Evolutionary conservation across 2,888 invertebrate genomes (phyloP), one percentile per base, ranked within the genome.

Genomic region (Aplocera efformata): DNA sequence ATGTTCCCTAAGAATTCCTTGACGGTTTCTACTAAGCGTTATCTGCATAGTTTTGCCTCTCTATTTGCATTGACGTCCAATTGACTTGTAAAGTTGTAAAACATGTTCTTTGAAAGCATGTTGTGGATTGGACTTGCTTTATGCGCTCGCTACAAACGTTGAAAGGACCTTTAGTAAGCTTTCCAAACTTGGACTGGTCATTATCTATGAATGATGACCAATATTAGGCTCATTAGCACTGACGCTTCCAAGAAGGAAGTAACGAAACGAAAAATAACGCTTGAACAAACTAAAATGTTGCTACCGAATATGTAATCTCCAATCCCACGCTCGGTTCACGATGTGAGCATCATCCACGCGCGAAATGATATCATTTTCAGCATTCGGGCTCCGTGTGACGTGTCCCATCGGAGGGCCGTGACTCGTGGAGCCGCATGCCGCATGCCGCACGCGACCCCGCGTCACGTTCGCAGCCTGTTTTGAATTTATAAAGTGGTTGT

Each of bases 381-480:
- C 39, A 39, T 40, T 41, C 33, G 20, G 24, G 22, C 35, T 10
- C 21, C 25, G 29, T 25, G n/a, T 63, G 59, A 59, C 59, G 56
- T 60, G 70, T 59, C 67, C 68, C 60, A 67, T 67, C 44, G 61
- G 42, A 41, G 48, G 51, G 56, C 50, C 51, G 52, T 45, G 39
- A 31, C 31, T 42, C 30, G 27, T 37, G 39, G 30, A 20, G 4
- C 4, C 6, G n/a, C n/a, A n/a, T n/a, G n/a, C n/a, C n/a, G n/a
- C n/a, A n/a, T n/a, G n/a, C 7, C 7, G 7, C 37, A 38, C 38
- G 38, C 38, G 25, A 44, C n/a, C 10, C 47, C 39, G 38, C 47
- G 66, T 67, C 78, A 77, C 78, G 77, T 75, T 72, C 71, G 67
- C 72, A 63, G 72, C 76, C 78, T 79, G 83, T 78, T 82, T 79